A percentile compares a stretch with the other conserved stretches of the same genome.
Conservation (phyloP, 2,888 invertebrate genomes). For the Osmoderma eremita region DNA sequence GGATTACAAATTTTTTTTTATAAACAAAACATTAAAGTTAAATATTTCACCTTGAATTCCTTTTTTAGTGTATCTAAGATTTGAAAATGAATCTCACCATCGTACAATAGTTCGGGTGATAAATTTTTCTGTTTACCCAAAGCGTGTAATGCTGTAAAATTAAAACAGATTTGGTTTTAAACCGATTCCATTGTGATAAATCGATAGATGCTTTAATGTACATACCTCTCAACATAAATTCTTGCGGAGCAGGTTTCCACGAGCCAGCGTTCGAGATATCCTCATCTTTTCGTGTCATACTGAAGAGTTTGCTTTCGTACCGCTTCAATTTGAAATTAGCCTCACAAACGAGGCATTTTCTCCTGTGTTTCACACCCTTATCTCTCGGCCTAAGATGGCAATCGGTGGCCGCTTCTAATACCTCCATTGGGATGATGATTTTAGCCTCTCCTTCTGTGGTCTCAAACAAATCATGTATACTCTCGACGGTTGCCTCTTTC, state of each 20-base stretch:
- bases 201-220: too few species aligned
- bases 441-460: slow-evolving; percentile 40
- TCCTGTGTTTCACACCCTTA: slow-evolving; percentile 49
- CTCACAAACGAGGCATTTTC: slow-evolving; percentile 63
- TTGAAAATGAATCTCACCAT: slow-evolving; percentile 67
- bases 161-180: neutral
- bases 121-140: slow-evolving; percentile 61
- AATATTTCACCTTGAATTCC: slow-evolving; percentile 68
- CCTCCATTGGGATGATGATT: slow-evolving; percentile 48
- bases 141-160: slow-evolving; percentile 60
- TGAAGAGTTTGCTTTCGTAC: slow-evolving; percentile 70
- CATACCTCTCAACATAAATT: slow-evolving; percentile 67
- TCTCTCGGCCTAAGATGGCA: slow-evolving; percentile 68
- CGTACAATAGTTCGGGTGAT: slow-evolving; percentile 59
- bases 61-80: slow-evolving; percentile 71
- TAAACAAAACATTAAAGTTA: neutral
- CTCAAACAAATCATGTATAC: slow-evolving; percentile 53
- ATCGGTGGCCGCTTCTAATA: slow-evolving; percentile 66
- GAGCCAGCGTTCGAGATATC: slow-evolving; percentile 68
- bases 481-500: slow-evolving; percentile 56
- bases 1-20: neutral
- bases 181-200: too few species aligned
- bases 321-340: slow-evolving; percentile 62
- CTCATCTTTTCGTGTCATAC: slow-evolving; percentile 62
- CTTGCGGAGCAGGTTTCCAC: slow-evolving; percentile 72